Percentiles rank a stretch among this genome's conserved stretches.
These are phyloP conservation scores for Parnassius glacialis DNA, from an alignment of 2,888 invertebrate genomes.

Conservation along the genomic window DNA sequence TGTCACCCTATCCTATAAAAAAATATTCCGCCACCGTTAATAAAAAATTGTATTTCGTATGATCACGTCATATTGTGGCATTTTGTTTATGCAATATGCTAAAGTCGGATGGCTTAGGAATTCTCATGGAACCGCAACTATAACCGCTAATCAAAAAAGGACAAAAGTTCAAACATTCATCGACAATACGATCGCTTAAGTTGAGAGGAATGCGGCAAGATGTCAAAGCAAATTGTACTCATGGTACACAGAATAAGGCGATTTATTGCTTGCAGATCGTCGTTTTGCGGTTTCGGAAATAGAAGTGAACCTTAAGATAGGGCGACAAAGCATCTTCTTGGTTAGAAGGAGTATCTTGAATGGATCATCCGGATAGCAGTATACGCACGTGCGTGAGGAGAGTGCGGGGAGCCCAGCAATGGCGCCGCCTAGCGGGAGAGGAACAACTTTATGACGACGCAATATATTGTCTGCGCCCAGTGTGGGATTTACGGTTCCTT, in stretches of 20 bases:
- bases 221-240: slow-evolving; percentile 64
- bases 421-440: slow-evolving; percentile 77
- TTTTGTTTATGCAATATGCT: slow-evolving; percentile 34
- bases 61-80: neutral
- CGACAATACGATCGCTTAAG: slow-evolving; percentile 62
- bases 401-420: slow-evolving; percentile 43
- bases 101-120: slow-evolving; percentile 51
- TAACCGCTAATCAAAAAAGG: slow-evolving; percentile 74
- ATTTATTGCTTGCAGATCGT: slow-evolving; percentile 59
- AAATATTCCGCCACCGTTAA: too few relatives aligned
- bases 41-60: neutral
- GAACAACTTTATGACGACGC: slow-evolving; percentile 72
- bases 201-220: slow-evolving; percentile 54
- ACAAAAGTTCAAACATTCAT: slow-evolving; percentile 75
- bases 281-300: slow-evolving; percentile 36
- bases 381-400: slow-evolving; percentile 73
- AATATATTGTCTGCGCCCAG: slow-evolving; percentile 72
- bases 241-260: slow-evolving; percentile 65
- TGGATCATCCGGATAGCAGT: slow-evolving; percentile 54
- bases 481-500: slow-evolving; percentile 73
- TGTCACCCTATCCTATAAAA: too few relatives aligned
- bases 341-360: slow-evolving; percentile 41
- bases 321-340: slow-evolving; percentile 54
- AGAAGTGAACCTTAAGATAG: slow-evolving; percentile 49
- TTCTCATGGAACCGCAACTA: slow-evolving; percentile 49